phyloP scores from a whole-genome alignment of 30 jellyfish, hydroid and myxozoan species.

The Turritopsis rubra region DNA sequence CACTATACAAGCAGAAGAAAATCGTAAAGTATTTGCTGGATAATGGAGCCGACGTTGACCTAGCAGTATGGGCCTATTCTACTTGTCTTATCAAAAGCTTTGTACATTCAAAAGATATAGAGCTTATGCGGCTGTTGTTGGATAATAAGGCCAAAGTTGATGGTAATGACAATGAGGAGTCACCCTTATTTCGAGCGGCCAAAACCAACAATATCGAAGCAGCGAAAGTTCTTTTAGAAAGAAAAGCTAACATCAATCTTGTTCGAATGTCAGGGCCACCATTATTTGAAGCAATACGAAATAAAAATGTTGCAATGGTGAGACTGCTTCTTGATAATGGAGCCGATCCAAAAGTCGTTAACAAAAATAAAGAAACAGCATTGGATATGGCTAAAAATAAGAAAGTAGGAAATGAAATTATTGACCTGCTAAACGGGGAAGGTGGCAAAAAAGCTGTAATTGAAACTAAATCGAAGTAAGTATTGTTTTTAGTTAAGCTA shows the following conservation, averaged over 20 bases:
- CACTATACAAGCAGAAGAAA: background rate
- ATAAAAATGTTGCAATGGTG: background rate
- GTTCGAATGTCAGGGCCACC: background rate
- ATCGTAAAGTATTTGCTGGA: background rate
- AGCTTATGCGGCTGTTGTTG: background rate
- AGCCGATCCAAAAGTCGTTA: constrained; percentile 14
- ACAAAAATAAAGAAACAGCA: background rate
- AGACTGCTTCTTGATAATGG: background rate
- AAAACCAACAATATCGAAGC: background rate
- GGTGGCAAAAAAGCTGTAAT: background rate
- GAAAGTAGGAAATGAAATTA: background rate
- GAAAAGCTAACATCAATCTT: constrained; percentile 1
- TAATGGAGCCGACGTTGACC: constrained; percentile 15
- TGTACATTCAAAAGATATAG: background rate
- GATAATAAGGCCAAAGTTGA: constrained; percentile 15
- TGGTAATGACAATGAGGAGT: background rate
- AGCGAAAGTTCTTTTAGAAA: background rate
- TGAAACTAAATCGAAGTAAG: background rate
- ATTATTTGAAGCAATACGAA: constrained; percentile 10
- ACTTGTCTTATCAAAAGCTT: background rate
- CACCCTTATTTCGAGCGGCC: background rate
- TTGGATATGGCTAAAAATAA: background rate
- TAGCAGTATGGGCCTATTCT: background rate
- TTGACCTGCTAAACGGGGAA: background rate
- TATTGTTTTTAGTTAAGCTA: no score